Evolutionary conservation across 2,797 vertebrate species (phyloP), one percentile per base, ranked within the genome.

Genomic region (Argentina silus): DNA sequence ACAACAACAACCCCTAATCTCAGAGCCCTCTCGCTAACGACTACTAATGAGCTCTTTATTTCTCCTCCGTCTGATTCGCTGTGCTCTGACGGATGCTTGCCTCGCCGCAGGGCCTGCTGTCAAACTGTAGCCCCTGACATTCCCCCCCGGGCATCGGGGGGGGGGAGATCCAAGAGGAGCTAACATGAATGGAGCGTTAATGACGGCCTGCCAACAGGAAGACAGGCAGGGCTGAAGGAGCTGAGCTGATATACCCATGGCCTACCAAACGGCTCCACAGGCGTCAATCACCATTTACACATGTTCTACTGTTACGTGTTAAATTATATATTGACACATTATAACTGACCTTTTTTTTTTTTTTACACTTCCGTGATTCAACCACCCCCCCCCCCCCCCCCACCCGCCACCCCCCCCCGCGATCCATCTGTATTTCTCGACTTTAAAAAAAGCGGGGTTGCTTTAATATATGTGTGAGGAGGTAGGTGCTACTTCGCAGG

Each of bases 41-140:
- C 72, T 77, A 51, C 73, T 75, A 80, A 83, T 80, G 73, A 82
- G 74, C 67, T 74, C 14, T 53, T 65, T 44, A 59, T 71, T 68
- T 64, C 43, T 57, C 48, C 50, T 47, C 72, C 63, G 23, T 77
- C 64, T 64, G 47, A 66, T 65, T 47, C 61, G 23, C 74, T 10
- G 59, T 42, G 57, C 44, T 21, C 50, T 9, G 15, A 14, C 43
- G 70, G 62, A 69, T 44, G 53, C 27, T 36, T 21, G 48, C 43
- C 17, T 59, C 27, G 73, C 81, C 70, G 51, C 48, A 43, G 73
- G 77, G 77, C 68, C 50, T 42, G 64, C 70, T 70, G 66, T 69
- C 70, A 78, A 76, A 74, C 44, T 73, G 55, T 66, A 72, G 74
- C 47, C 21, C 11, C 66, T 47, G 70, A 75, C 56, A 59, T 60